Percentiles rank a stretch among this genome's conserved stretches.
phyloP scores from a whole-genome alignment of 2,113 vertebrate species.

The Crypturellus undulatus region DNA sequence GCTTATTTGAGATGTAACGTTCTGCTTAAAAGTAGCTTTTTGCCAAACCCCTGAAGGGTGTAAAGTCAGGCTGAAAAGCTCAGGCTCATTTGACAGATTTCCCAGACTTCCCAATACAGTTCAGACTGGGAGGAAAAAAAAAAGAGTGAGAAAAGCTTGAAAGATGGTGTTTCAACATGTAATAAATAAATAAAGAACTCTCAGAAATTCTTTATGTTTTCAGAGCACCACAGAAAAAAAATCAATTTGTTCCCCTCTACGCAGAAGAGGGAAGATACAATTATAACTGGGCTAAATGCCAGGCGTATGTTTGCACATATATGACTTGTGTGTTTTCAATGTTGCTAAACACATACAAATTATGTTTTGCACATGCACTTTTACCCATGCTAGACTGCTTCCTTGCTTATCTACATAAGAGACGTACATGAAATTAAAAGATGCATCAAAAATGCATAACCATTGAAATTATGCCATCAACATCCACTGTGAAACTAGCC shows the following conservation, averaged over 20 bases:
- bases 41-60: constrained; percentile 23
- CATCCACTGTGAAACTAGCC: background rate
- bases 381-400: background rate
- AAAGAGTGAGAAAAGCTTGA: constrained; percentile 1
- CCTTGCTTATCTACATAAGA: background rate
- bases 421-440: background rate
- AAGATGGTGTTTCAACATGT: constrained; percentile 27
- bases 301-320: background rate
- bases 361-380: background rate
- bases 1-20: constrained; percentile 32
- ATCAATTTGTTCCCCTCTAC: constrained; percentile 14
- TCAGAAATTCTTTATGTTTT: constrained; percentile 4
- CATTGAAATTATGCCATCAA: background rate
- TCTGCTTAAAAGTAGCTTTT: constrained; percentile 41
- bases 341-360: background rate
- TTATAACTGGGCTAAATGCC: constrained; percentile 19
- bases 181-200: constrained; percentile 65
- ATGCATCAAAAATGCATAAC: rapidly evolving
- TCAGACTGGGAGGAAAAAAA: background rate
- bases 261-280: constrained; percentile 11
- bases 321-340: background rate
- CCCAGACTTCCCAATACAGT: background rate
- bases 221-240: background rate
- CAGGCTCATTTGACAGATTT: constrained; percentile 21
- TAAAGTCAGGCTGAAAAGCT: constrained; percentile 41